Conservation (phyloP, 2,113 vertebrate species). For the Pteronura brasiliensis region DNA sequence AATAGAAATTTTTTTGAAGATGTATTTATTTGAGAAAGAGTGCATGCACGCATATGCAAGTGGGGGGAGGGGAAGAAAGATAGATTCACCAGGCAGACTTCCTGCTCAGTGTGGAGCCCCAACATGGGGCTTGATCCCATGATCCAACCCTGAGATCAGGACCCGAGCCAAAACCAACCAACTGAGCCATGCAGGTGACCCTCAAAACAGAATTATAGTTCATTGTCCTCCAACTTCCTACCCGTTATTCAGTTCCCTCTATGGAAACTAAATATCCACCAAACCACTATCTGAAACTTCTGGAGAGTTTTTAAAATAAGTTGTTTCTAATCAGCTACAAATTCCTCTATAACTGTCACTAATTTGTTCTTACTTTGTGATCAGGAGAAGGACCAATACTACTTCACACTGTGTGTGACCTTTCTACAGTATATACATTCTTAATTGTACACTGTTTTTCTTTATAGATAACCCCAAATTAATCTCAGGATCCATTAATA, state of each 20-base stretch:
- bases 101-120: not conserved
- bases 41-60: not conserved
- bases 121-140: not conserved
- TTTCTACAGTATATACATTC: not conserved
- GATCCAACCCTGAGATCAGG: not conserved
- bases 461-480: not conserved
- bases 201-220: not conserved
- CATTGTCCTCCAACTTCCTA: not conserved
- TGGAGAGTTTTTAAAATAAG: not conserved
- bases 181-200: not conserved
- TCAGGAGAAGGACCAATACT: not conserved
- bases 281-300: not conserved
- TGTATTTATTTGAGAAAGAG: not conserved
- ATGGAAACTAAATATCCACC: not conserved
- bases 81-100: not conserved
- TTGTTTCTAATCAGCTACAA: not conserved
- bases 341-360: not conserved
- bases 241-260: not conserved
- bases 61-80: not conserved
- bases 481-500: not conserved
- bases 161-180: not conserved
- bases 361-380: not conserved
- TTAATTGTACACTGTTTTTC: not conserved
- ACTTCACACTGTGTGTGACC: not conserved
- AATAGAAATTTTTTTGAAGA: not conserved